phyloP scores from a whole-genome alignment of 2,888 invertebrate genomes.

The Lottia gigantea region DNA sequence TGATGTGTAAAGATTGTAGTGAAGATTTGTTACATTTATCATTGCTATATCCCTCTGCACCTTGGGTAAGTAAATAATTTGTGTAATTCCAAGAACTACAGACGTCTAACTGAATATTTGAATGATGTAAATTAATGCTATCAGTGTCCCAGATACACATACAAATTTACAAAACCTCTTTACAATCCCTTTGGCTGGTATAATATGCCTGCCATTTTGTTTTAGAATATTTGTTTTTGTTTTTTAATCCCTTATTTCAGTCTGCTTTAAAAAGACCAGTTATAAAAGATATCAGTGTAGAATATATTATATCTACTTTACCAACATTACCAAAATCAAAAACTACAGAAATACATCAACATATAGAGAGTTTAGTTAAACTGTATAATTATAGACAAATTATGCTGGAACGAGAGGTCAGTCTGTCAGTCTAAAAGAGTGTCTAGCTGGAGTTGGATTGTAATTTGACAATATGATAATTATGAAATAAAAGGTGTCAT shows the following conservation, averaged over 20 bases:
- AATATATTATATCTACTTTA: constrained; percentile 46
- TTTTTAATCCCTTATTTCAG: constrained; percentile 32
- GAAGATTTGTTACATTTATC: constrained; percentile 55
- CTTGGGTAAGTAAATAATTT: constrained; percentile 53
- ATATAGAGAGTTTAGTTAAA: constrained; percentile 49
- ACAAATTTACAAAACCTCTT: no score
- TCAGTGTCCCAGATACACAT: no score
- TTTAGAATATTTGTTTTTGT: no score
- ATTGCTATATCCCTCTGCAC: constrained; percentile 59
- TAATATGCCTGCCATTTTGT: no score
- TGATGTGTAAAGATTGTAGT: constrained; percentile 51
- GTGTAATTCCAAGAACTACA: no score
- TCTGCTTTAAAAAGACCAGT: constrained; percentile 51
- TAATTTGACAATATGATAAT: no score
- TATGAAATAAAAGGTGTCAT: no score
- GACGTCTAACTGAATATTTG: no score
- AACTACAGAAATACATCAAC: constrained; percentile 38
- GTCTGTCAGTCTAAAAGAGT: no score
- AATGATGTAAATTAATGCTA: no score
- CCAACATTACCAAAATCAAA: constrained; percentile 49
- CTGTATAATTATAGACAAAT: constrained; percentile 49
- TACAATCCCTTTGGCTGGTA: no score
- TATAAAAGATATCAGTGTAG: constrained; percentile 50
- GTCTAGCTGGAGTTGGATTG: no score
- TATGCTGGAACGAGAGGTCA: constrained; percentile 50